These are phyloP conservation scores for Platysternon megacephalum DNA, from an alignment of 2,113 vertebrate genomes.

Conservation along the genomic window DNA sequence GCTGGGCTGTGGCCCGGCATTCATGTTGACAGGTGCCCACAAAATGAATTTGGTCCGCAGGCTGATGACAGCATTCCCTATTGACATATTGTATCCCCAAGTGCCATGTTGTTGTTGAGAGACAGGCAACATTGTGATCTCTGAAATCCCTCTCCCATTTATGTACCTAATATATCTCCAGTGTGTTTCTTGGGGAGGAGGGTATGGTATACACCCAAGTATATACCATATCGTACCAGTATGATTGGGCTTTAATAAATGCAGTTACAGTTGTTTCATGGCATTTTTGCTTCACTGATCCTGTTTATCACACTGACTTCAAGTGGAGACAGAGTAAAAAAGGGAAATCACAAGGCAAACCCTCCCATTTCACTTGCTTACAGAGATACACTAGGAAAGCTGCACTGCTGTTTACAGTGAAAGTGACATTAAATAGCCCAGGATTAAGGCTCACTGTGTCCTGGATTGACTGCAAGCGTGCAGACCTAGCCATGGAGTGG, in stretches of 20 bases:
- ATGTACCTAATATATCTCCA: rapidly evolving
- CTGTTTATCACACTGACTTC: not conserved
- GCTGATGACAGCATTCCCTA: not conserved
- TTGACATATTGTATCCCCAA: not conserved
- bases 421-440: not conserved
- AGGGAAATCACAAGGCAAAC: rapidly evolving
- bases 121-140: too few relatives aligned
- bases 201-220: not conserved
- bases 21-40: not conserved
- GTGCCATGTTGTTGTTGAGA: not conserved
- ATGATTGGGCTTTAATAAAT: not conserved
- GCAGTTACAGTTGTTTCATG: not conserved
- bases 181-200: not conserved
- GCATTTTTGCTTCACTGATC: not conserved
- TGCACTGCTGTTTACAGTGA: not conserved
- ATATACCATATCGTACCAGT: not conserved
- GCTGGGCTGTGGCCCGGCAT: not conserved
- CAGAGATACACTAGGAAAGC: not conserved
- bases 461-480: not conserved
- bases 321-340: not conserved
- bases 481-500: not conserved
- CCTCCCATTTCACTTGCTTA: not conserved
- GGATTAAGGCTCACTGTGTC: not conserved
- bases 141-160: not conserved
- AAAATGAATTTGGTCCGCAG: not conserved